Evolutionary conservation across 2,888 invertebrate genomes (phyloP), one percentile per base, ranked within the genome.

Genomic region (Standfussiana lucernea): DNA sequence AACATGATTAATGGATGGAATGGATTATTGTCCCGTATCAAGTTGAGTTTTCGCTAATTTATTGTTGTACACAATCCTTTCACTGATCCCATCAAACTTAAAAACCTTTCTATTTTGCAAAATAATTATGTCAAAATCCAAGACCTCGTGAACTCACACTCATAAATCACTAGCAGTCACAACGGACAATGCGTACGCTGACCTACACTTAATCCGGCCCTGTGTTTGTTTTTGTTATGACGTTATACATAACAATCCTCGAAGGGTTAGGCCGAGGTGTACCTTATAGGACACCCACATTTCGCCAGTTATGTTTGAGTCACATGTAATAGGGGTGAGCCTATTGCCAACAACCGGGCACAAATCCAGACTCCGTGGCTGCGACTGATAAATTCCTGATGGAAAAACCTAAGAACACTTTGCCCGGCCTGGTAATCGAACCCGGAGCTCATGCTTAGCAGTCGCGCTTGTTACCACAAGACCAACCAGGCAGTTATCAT

Each of bases 171-270:
- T 47, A 28, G 10, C 28, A 65, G 47, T 59, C 67, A 71, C 35
- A 82, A 76, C n/a, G 77, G 42, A 80, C 70, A 68, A 82, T 67
- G 47, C 47, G 28, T 37, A 62, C 70, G 10, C 32, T 71, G 82
- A 56, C 82, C 82, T 65, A 56, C 67, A 77, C 82, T 77, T 67
- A 82, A 82, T 82, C 53, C 82, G 66, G 28, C 77, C 71, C 82
- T 68, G 80, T 77, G 13, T 62, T 59, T 5, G 35, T 80, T 66
- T 80, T 76, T 47, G 50, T 45, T 75, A 75, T 47, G 21, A 40
- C 21, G 47, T 72, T 71, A 59, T 10, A 56, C 15, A 56, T 13
- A 53, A 28, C 13, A 53, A 28, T 13, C 28, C 1, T 15, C 6
- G 28, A 56, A 56, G 15, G 28, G 53, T 53, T 28, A 5, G 53